Conservation (phyloP, 2,888 invertebrate genomes). For the Eupithecia subumbrata region DNA sequence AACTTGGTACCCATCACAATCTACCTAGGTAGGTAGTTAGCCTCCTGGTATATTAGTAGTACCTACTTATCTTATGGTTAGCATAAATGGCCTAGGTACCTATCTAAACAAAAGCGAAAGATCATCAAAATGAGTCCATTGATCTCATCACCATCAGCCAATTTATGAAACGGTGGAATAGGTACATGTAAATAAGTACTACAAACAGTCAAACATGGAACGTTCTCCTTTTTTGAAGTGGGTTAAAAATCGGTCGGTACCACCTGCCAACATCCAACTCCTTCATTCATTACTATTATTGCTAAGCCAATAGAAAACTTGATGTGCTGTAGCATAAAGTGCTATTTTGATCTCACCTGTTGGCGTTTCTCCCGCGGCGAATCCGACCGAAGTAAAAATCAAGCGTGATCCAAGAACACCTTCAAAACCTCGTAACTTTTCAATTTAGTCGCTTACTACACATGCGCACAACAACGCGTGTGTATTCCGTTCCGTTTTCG, state of each 20-base stretch:
- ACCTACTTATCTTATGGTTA: too few relatives aligned
- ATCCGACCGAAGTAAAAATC: slow-evolving; percentile 45
- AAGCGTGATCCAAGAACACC: slow-evolving; percentile 39
- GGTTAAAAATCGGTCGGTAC: not conserved
- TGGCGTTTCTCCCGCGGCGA: slow-evolving; percentile 46
- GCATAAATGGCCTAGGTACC: too few relatives aligned
- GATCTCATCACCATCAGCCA: too few relatives aligned
- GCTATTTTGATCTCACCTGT: slow-evolving; percentile 50
- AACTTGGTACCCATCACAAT: too few relatives aligned
- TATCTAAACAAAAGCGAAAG: too few relatives aligned
- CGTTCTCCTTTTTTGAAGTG: not conserved
- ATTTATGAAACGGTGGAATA: too few relatives aligned
- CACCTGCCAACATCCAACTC: slow-evolving; percentile 1
- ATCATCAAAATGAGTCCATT: too few relatives aligned
- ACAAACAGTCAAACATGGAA: too few relatives aligned
- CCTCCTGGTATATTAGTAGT: too few relatives aligned
- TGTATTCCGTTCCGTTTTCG: slow-evolving; percentile 20
- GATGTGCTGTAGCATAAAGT: slow-evolving; percentile 25
- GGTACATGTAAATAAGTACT: too few relatives aligned
- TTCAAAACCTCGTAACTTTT: slow-evolving; percentile 36
- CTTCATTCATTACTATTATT: slow-evolving; percentile 28
- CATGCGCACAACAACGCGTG: slow-evolving; percentile 57
- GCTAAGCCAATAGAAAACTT: slow-evolving; percentile 46
- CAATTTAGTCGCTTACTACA: slow-evolving; percentile 48
- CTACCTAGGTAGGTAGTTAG: too few relatives aligned